Evolutionary conservation across 2,113 vertebrate genomes (phyloP).

Genomic region (Romanogobio albipinnatus): DNA sequence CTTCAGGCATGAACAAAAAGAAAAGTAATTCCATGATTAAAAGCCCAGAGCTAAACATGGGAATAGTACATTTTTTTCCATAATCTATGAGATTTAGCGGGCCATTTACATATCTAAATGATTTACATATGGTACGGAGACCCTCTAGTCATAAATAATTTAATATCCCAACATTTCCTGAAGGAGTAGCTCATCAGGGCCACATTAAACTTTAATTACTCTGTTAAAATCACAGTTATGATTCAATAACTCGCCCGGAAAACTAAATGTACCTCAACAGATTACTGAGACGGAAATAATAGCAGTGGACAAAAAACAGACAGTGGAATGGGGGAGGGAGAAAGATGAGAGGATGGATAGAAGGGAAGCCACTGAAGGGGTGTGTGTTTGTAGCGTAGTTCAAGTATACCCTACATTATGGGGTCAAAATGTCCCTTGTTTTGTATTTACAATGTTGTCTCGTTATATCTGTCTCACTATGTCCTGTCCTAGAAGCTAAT

Average conservation of each 20-base stretch:
- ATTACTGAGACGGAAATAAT: slow-evolving; percentile 60
- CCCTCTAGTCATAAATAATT: slow-evolving; percentile 84
- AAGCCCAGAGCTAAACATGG: slow-evolving; percentile 59
- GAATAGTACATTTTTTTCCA: slow-evolving; percentile 73
- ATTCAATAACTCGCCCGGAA: slow-evolving; percentile 85
- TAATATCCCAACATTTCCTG: slow-evolving; percentile 81
- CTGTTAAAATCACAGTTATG: slow-evolving; percentile 86
- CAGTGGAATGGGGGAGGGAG: neutral
- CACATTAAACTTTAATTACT: slow-evolving; percentile 92
- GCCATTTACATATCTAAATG: slow-evolving; percentile 77
- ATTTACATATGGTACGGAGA: slow-evolving; percentile 84
- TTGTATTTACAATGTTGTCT: too few relatives aligned
- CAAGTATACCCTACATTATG: too few relatives aligned
- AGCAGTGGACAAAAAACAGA: slow-evolving; percentile 41
- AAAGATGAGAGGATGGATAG: slow-evolving; percentile 26
- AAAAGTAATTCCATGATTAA: slow-evolving; percentile 76
- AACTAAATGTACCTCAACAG: slow-evolving; percentile 80
- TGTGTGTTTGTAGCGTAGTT: neutral
- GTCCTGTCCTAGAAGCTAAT: too few relatives aligned
- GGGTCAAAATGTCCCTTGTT: too few relatives aligned
- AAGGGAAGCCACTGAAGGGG: neutral
- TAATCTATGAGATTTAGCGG: slow-evolving; percentile 77
- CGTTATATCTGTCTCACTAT: too few relatives aligned
- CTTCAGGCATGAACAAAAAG: slow-evolving; percentile 85
- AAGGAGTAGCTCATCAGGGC: slow-evolving; percentile 81